Conservation (phyloP, 2,888 invertebrate genomes). For the Himalopsyche tibetana region DNA sequence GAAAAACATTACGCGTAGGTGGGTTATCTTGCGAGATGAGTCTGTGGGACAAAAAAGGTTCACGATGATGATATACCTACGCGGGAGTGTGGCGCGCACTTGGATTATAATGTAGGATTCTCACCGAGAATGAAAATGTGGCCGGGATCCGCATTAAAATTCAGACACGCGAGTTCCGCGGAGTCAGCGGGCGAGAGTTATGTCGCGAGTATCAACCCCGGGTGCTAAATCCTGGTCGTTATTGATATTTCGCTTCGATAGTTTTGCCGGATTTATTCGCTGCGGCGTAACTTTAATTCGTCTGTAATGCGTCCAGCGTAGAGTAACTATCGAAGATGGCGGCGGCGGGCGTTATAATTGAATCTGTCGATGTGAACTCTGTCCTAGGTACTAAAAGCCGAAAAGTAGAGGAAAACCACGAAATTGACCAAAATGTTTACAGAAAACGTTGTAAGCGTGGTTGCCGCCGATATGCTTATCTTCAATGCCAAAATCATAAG, state of each 20-base stretch:
- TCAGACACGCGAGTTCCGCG: background rate
- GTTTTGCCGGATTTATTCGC: conserved; percentile 22
- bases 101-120: background rate
- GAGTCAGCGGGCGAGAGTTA: background rate
- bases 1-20: background rate
- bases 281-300: background rate
- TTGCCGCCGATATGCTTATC: no score
- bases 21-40: background rate
- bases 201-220: background rate
- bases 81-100: background rate
- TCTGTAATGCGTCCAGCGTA: background rate
- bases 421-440: no score
- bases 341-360: no score
- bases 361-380: no score
- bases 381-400: no score
- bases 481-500: no score
- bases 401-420: no score
- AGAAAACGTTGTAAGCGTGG: no score
- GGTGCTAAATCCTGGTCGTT: background rate
- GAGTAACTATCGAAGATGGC: background rate
- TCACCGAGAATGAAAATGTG: background rate
- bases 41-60: conserved; percentile 17
- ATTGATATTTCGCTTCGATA: conserved; percentile 35
- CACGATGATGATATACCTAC: conserved; percentile 8
- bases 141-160: background rate